Conservation (phyloP, 2,797 vertebrate genomes). For the Sylvia borin region DNA sequence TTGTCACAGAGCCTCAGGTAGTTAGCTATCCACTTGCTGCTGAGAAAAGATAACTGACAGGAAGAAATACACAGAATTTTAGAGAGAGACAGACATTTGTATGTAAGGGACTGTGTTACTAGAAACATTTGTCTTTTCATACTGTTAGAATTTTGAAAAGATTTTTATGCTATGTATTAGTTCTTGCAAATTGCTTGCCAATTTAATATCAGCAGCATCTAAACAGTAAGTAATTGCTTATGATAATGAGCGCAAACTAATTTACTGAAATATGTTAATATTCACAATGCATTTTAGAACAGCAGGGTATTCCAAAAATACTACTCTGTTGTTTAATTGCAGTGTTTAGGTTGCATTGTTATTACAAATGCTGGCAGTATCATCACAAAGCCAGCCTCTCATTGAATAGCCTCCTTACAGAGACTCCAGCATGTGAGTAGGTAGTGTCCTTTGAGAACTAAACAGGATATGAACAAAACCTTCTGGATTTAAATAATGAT, state of each 20-base stretch:
- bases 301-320: slow-evolving; percentile 75
- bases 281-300: slow-evolving; percentile 79
- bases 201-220: slow-evolving; percentile 80
- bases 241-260: slow-evolving; percentile 84
- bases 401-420: slow-evolving; percentile 69
- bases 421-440: slow-evolving; percentile 77
- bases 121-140: slow-evolving; percentile 53
- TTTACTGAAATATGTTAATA: slow-evolving; percentile 83
- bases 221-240: slow-evolving; percentile 86
- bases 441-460: slow-evolving; percentile 66
- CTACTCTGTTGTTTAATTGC: slow-evolving; percentile 73
- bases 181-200: slow-evolving; percentile 81
- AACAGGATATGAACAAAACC: slow-evolving; percentile 28
- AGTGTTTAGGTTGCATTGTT: slow-evolving; percentile 66
- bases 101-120: slow-evolving; percentile 22
- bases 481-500: slow-evolving; percentile 50
- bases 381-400: slow-evolving; percentile 71
- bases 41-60: not conserved
- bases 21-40: not conserved
- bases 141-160: slow-evolving; percentile 62
- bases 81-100: not conserved
- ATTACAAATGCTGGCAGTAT: slow-evolving; percentile 68
- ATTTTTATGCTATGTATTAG: slow-evolving; percentile 74
- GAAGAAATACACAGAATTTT: not conserved
- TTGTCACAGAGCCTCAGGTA: slow-evolving; percentile 14